Base-by-base conservation (phyloP, 2,113 vertebrate species). In the Sorex araneus region DNA sequence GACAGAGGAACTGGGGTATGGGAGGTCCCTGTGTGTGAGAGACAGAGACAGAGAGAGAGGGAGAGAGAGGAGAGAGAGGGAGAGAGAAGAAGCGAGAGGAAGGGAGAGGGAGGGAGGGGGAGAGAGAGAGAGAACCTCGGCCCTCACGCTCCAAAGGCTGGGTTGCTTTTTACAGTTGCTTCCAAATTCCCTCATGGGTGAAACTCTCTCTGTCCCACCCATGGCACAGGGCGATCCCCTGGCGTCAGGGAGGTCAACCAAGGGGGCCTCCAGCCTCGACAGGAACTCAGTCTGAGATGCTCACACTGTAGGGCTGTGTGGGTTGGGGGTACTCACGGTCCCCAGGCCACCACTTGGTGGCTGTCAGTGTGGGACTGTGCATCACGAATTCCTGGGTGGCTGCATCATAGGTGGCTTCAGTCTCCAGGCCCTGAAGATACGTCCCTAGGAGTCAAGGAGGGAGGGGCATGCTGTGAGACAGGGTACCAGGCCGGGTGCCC, bases 291-390 rank as follows among this genome's bases (percentile, higher is more conserved):
- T 36, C 67, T 54, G 63, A 57, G 25, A 32, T 45, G 36, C 73
- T 28, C 78, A 0, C n/a, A 54, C 43, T 66, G 57, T 11, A 84
- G 80, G 34, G 82, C 16, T 27, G 63, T 12, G 64, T 4, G 57
- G 18, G 6, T 7, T 40, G 30, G 9, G 43, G 50, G 54, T 96
- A 98, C 98, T 98, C 96, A 98, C 98, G 25, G 84, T 98, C 97
- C 90, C 98, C 98, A 40, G 98, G 98, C 98, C 98, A 98, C 98
- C 98, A 98, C 90, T 98, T 98, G 96, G 97, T 98, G 64, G 98
- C 97, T 60, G 98, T 98, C 34, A 98, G 54, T 3, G 96, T 97
- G 19, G 98, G 98, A 25, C 97, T 98, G 87, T 98, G 98, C 75
- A 98, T 79, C 85, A 98, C 96, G 93, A 98, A 98, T 81, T 98